Evolutionary conservation across 2,113 vertebrate species (phyloP).

Genomic region (Platichthys flesus): DNA sequence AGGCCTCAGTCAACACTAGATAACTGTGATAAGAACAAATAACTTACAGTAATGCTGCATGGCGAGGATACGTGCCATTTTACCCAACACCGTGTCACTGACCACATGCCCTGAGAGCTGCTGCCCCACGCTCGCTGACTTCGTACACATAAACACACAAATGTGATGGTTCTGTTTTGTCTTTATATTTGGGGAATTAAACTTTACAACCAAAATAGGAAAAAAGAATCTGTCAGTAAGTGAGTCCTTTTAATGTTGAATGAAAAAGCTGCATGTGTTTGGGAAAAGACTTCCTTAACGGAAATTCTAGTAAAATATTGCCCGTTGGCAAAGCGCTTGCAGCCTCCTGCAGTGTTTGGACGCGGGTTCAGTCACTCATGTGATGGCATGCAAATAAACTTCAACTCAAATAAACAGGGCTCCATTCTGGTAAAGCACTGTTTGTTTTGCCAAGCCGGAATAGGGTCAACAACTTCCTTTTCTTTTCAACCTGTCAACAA

Average conservation of each 20-base stretch:
- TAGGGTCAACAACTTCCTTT: constrained; percentile 33
- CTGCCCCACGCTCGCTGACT: background rate
- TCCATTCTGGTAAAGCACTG: constrained; percentile 38
- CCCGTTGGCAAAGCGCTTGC: background rate
- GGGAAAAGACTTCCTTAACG: constrained; percentile 62
- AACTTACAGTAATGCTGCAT: constrained; percentile 21
- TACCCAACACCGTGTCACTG: background rate
- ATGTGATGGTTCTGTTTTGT: no score
- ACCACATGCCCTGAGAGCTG: background rate
- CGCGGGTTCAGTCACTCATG: constrained; percentile 53
- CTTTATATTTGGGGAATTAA: background rate
- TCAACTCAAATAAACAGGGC: constrained; percentile 63
- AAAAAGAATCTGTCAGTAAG: background rate
- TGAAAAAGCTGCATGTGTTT: constrained; percentile 48
- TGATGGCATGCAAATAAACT: constrained; percentile 56
- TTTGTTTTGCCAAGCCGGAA: constrained; percentile 35
- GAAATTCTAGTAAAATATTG: constrained; percentile 52
- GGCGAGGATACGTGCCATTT: constrained; percentile 39
- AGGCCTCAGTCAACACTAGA: constrained; percentile 33
- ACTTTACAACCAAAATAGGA: background rate
- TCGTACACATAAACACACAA: background rate
- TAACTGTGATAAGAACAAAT: constrained; percentile 52
- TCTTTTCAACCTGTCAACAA: constrained; percentile 25
- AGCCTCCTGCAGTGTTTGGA: constrained; percentile 53
- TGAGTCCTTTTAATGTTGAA: background rate